Base-by-base conservation (phyloP, 2,888 invertebrate species). In the Harpalus rubripes region DNA sequence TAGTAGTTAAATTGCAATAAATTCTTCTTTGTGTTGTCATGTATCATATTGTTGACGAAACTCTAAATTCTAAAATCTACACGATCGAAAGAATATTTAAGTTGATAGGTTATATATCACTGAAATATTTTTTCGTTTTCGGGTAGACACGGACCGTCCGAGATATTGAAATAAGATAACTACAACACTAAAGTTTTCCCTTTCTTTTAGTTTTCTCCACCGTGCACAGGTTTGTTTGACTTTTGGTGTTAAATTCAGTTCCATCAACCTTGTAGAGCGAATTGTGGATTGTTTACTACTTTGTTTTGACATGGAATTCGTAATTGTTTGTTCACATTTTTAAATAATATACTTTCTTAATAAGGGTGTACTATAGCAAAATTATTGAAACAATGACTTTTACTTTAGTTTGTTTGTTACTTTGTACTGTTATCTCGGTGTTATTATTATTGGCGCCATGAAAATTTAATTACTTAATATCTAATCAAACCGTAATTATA, bases 81-180 rank as follows among this genome's bases (percentile, higher is more conserved):
- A 72, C 18, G 44, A 68, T 72, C 16, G 72, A 72, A 82, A 82
- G 56, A 82, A 82, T 82, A 58, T 68, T 68, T 58, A 39, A 72
- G 72, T 72, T 15, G 16, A 52, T 12, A 61, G 39, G 10, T 72
- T 39, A 63, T 63, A 10, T 18, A 15, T 22, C 4, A 52, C 68
- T 72, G 56, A 72, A 52, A 68, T 72, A 82, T 82, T 82, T 22
- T 82, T 82, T 72, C 72, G n/a, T 15, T 15, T 52, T 58, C 65
- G 63, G 32, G 82, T 82, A 72, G 82, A 82, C 41, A 68, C 81
- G 81, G 26, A 81, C 56, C 65, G 56, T 68, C 15, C 82, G 82
- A 82, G 58, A 52, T 79, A 79, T 44, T 80, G 63, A 82, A 82
- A 82, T 82, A 58, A 81, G 81, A 65, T 81, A 81, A 82, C 72